Conservation (phyloP, 2,113 vertebrate species). For the Stigmatopora nigra region DNA sequence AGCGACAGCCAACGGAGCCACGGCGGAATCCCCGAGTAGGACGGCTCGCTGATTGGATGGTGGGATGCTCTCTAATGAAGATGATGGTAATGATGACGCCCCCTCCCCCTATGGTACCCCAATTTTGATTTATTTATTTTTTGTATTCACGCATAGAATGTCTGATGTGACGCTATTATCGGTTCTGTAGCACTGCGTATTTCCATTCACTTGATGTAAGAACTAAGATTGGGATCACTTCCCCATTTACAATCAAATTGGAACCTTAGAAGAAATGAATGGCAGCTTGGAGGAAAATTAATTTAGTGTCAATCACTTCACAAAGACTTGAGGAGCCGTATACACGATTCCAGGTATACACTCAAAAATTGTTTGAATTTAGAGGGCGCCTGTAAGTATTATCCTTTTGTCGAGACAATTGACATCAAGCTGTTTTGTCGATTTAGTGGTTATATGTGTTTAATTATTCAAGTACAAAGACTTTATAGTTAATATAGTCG, state of each 20-base stretch:
- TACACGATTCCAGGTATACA: neutral
- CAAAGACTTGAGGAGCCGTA: constrained; percentile 1
- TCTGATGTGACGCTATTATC: constrained; percentile 9
- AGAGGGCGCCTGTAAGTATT: constrained; percentile 1
- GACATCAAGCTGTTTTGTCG: neutral
- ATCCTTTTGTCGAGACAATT: constrained; percentile 8
- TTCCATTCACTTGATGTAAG: neutral
- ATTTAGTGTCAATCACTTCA: constrained; percentile 20
- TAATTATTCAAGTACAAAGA: neutral
- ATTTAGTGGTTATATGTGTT: neutral
- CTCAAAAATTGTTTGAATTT: neutral
- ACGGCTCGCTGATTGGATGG: constrained; percentile 58
- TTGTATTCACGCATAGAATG: constrained; percentile 10
- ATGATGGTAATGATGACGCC: constrained; percentile 66
- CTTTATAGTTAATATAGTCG: too few relatives aligned
- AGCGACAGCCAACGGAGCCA: constrained; percentile 73
- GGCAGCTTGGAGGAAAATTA: constrained; percentile 7
- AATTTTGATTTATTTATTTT: constrained; percentile 30
- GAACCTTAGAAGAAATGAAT: constrained; percentile 14
- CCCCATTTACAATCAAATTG: neutral
- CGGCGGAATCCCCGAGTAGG: constrained; percentile 57
- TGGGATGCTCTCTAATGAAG: constrained; percentile 67
- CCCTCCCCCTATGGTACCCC: constrained; percentile 49
- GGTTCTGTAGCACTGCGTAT: neutral
- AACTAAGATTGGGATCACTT: neutral